phyloP scores from a whole-genome alignment of 1,140 invertebrate species.

The Antheraea pernyi region DNA sequence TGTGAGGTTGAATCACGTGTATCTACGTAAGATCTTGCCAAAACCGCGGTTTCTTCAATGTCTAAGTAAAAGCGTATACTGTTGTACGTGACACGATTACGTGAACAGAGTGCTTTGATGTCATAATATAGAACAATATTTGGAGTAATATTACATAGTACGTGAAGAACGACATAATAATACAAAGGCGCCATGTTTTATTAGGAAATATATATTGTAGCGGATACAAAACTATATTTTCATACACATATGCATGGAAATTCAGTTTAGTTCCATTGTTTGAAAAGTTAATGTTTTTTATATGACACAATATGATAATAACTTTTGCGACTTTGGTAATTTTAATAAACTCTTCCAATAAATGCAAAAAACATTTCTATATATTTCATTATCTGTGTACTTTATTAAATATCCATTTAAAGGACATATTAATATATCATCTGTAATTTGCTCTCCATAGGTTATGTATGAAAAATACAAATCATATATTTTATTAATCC shows the following conservation, averaged over 20 bases:
- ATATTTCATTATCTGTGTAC: no score
- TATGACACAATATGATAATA: no score
- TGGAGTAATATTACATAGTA: conserved; percentile 17
- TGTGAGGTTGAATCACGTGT: conserved; percentile 12
- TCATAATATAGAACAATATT: conserved; percentile 17
- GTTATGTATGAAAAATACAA: no score
- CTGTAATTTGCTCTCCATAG: no score
- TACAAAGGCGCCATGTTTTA: neutral
- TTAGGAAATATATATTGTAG: neutral
- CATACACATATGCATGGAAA: neutral
- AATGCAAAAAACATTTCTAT: no score
- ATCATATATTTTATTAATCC: no score
- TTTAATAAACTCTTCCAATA: no score
- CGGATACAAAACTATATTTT: neutral
- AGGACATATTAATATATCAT: no score
- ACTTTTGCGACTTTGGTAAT: no score
- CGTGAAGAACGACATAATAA: neutral
- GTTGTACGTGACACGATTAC: conserved; percentile 31
- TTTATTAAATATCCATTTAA: no score
- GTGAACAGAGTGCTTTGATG: conserved; percentile 35
- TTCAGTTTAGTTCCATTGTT: no score
- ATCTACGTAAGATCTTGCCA: conserved; percentile 3
- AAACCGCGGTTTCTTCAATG: conserved; percentile 6
- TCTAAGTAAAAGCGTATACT: conserved; percentile 32
- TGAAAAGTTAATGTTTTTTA: no score